Conservation (phyloP, 1,140 invertebrate genomes). For the Philopotamus ludificatus region DNA sequence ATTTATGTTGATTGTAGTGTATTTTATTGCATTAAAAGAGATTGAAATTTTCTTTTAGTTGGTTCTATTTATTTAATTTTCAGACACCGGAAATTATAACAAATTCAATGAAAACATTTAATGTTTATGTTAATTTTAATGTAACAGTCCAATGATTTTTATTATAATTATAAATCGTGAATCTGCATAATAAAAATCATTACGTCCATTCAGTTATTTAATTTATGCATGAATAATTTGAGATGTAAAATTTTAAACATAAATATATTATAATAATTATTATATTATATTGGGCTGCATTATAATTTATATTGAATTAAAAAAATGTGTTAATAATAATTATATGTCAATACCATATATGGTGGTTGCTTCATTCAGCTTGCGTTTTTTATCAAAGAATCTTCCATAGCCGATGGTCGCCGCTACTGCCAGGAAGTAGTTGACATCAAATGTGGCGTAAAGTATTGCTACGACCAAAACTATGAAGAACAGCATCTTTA, state of each 20-base stretch:
- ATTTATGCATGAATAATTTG: neutral
- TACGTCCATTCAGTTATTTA: neutral
- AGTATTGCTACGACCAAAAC: no score
- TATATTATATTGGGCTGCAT: neutral
- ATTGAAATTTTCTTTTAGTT: no score
- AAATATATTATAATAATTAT: neutral
- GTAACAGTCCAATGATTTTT: no score
- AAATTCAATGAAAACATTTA: no score
- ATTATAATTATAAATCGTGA: no score
- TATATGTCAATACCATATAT: slow-evolving; percentile 64
- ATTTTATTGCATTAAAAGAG: no score
- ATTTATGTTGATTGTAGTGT: no score
- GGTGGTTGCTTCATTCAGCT: slow-evolving; percentile 65
- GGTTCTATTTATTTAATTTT: no score
- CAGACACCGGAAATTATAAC: no score
- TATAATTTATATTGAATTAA: neutral
- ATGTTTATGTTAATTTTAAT: no score
- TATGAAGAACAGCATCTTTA: no score
- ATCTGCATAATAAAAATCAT: no score
- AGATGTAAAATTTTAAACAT: neutral
- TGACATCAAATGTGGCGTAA: slow-evolving; percentile 75
- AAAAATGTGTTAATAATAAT: slow-evolving; percentile 1
- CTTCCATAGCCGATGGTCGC: slow-evolving; percentile 64
- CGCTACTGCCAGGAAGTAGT: slow-evolving; percentile 70
- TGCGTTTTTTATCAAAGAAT: slow-evolving; percentile 66